These are phyloP conservation scores for Sialis lutaria DNA, from an alignment of 2,888 invertebrate genomes.

Conservation along the genomic window DNA sequence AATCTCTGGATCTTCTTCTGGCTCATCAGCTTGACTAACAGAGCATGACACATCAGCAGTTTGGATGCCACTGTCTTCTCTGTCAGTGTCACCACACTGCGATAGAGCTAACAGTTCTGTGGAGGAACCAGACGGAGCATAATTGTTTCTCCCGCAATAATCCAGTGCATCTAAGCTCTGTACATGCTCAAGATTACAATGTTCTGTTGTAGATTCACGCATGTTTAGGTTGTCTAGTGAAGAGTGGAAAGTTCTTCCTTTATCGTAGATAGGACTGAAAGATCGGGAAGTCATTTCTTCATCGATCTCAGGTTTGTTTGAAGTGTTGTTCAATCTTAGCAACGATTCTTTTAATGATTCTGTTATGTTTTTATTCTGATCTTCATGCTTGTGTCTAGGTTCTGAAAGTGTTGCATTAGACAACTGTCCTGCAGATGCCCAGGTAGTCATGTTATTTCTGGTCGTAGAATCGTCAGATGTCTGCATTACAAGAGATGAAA, in stretches of 20 bases:
- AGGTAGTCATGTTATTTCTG: neutral
- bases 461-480: constrained; percentile 17
- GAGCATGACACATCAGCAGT: constrained; percentile 63
- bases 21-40: constrained; percentile 55
- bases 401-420: neutral
- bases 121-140: constrained; percentile 32
- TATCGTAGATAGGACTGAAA: constrained; percentile 26
- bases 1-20: constrained; percentile 32
- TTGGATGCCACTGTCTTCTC: constrained; percentile 65
- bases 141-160: constrained; percentile 24
- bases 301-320: neutral
- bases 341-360: constrained; percentile 1
- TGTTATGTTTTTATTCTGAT: neutral
- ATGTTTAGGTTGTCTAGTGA: constrained; percentile 47
- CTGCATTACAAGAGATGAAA: constrained; percentile 40
- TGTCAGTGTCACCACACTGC: constrained; percentile 39
- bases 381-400: neutral
- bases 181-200: constrained; percentile 39
- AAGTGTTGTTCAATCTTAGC: constrained; percentile 2
- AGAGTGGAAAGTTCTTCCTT: constrained; percentile 16
- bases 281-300: constrained; percentile 16
- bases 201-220: constrained; percentile 30
- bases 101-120: constrained; percentile 40
- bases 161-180: constrained; percentile 45
- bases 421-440: constrained; percentile 4